Evolutionary conservation across 2,888 invertebrate species (phyloP).

Genomic region (Steinernema hermaphroditum): DNA sequence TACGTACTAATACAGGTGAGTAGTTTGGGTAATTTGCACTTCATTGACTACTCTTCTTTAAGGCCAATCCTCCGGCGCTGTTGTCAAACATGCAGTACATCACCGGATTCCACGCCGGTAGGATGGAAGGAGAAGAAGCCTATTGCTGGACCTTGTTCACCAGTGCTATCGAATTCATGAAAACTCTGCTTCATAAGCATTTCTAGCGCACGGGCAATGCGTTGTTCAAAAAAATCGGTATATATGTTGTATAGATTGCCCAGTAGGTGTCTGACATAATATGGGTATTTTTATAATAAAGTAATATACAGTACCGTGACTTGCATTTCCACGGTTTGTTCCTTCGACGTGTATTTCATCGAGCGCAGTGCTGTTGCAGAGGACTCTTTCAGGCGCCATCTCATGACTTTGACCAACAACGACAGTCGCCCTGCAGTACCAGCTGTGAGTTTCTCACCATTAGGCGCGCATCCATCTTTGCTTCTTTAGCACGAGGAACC

Average conservation of each 20-base stretch:
- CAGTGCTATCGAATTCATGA: constrained; percentile 93
- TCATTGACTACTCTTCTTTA: constrained; percentile 34
- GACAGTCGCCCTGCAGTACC: background rate
- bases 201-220: background rate
- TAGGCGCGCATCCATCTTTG: background rate
- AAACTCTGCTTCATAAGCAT: constrained; percentile 68
- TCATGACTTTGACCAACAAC: background rate
- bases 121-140: constrained; percentile 82
- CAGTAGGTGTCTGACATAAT: background rate
- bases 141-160: constrained; percentile 99
- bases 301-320: background rate
- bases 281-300: background rate
- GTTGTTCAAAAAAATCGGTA: background rate
- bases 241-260: constrained; percentile 4
- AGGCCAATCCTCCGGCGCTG: constrained; percentile 89
- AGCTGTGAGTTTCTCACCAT: background rate
- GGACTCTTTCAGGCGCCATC: background rate
- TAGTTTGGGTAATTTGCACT: background rate
- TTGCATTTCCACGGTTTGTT: background rate
- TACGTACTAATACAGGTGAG: constrained; percentile 79
- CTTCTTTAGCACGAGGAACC: background rate
- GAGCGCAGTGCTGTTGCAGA: background rate
- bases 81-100: constrained; percentile 95
- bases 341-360: background rate
- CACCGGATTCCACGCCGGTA: constrained; percentile 77